Evolutionary conservation across 1,140 invertebrate genomes (phyloP).

Genomic region (Diorhabda elongata): DNA sequence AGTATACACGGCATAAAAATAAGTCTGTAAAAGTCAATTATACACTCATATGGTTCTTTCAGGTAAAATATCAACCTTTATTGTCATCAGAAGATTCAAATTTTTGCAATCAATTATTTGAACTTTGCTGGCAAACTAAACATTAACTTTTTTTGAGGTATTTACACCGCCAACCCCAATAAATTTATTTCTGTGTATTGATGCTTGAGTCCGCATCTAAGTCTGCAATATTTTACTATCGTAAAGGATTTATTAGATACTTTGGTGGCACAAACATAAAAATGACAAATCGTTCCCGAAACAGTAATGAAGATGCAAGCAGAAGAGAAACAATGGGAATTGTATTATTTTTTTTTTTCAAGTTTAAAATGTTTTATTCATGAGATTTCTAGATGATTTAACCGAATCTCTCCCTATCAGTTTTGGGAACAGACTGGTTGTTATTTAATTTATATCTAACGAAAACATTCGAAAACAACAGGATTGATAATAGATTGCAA

Average conservation of each 20-base stretch:
- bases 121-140: too few species aligned
- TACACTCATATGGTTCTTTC: too few species aligned
- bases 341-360: not conserved
- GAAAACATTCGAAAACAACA: not conserved
- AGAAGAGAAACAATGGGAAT: not conserved
- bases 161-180: too few species aligned
- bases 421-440: not conserved
- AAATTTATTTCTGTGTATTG: not conserved
- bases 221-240: not conserved
- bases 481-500: not conserved
- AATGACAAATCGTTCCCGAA: not conserved
- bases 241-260: conserved; percentile 1
- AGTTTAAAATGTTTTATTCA: conserved; percentile 3
- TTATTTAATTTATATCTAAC: not conserved
- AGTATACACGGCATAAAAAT: too few species aligned
- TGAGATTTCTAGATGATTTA: not conserved
- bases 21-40: too few species aligned
- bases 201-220: not conserved
- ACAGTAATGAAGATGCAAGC: conserved; percentile 2
- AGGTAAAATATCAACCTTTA: too few species aligned
- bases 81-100: too few species aligned
- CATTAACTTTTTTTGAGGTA: too few species aligned
- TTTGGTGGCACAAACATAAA: conserved; percentile 1
- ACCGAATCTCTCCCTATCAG: conserved; percentile 1
- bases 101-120: too few species aligned